Percentiles rank a stretch among this genome's conserved stretches.
Conservation (phyloP, 64 coral and sea anemone species). For the Montipora efflorescens region DNA sequence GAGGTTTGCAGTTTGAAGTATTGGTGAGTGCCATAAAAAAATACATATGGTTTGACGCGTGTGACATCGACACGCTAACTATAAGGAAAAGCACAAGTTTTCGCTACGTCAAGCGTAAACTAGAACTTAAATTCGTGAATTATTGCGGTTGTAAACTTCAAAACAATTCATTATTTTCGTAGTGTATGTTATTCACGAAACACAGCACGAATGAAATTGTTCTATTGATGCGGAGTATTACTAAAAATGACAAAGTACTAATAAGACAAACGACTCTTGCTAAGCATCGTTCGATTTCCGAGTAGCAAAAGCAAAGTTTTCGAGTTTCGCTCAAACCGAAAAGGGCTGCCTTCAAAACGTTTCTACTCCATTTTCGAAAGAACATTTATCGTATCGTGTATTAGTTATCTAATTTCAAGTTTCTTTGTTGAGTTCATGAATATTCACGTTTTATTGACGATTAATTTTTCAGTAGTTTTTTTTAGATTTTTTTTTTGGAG, state of each 20-base stretch:
- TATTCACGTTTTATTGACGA: background rate
- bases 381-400: background rate
- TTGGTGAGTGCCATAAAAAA: background rate
- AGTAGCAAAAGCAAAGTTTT: background rate
- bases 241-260: background rate
- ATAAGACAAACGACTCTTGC: too few relatives aligned
- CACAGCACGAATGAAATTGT: conserved; percentile 26
- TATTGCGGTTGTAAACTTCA: conserved; percentile 10
- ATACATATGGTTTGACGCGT: background rate
- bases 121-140: background rate
- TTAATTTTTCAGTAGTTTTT: too few relatives aligned
- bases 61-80: background rate
- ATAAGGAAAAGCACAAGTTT: background rate
- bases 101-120: too few relatives aligned
- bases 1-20: background rate
- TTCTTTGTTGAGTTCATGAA: background rate
- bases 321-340: background rate
- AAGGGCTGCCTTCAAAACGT: background rate
- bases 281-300: background rate
- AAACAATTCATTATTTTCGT: conserved; percentile 28
- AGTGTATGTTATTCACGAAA: conserved; percentile 41
- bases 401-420: background rate
- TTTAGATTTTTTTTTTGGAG: too few relatives aligned
- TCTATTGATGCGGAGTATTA: background rate
- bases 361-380: background rate